Conservation (phyloP, 2,888 invertebrate genomes). For the Drosophila rubida region DNA sequence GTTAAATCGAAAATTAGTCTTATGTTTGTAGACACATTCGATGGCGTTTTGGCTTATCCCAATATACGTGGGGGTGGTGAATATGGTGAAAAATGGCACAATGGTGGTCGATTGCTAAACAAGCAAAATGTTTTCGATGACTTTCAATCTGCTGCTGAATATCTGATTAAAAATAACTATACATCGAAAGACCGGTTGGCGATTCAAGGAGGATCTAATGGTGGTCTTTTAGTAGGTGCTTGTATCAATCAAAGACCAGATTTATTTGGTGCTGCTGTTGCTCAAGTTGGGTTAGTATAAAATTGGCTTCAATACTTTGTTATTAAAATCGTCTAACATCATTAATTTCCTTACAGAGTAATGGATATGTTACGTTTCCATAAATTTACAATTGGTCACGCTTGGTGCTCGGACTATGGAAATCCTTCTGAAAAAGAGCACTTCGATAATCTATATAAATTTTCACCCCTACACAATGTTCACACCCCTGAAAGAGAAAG, state of each 20-base stretch:
- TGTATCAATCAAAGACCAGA: conserved; percentile 98
- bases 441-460: conserved; percentile 93
- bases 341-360: conserved; percentile 88
- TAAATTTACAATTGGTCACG: conserved; percentile 98
- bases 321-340: neutral
- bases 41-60: conserved; percentile 95
- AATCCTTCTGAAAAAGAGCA: conserved; percentile 94
- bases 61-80: conserved; percentile 99
- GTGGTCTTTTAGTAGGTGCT: conserved; percentile 97
- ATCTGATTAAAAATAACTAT: conserved; percentile 92
- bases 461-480: conserved; percentile 98
- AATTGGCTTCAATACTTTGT: too few relatives aligned
- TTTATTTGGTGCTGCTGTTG: conserved; percentile 95
- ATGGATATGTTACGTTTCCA: conserved; percentile 99
- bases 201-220: conserved; percentile 98
- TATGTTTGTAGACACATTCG: conserved; percentile 94
- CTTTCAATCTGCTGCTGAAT: conserved; percentile 96
- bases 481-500: conserved; percentile 86
- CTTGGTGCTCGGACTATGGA: conserved; percentile 98
- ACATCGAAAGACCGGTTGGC: conserved; percentile 90
- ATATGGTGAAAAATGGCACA: conserved; percentile 99
- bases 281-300: conserved; percentile 93
- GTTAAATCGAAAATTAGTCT: conserved; percentile 82
- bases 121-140: conserved; percentile 99
- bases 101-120: conserved; percentile 94